These are phyloP conservation scores for Drosophila mimetica DNA, from an alignment of 2,888 invertebrate genomes.

Conservation along the genomic window DNA sequence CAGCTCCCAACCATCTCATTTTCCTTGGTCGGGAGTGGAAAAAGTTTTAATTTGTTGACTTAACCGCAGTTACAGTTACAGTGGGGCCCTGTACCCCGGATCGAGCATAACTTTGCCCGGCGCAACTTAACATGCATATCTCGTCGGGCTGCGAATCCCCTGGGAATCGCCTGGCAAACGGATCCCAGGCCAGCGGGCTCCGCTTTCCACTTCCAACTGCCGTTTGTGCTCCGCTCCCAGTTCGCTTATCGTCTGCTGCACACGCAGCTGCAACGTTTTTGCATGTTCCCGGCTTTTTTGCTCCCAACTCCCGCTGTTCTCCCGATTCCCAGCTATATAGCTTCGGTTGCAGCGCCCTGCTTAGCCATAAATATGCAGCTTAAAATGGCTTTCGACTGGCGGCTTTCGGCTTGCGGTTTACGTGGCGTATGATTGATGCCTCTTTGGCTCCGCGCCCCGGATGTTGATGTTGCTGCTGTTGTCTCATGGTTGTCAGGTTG, in stretches of 20 bases:
- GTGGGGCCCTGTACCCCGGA: constrained; percentile 36
- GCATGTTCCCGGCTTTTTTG: constrained; percentile 45
- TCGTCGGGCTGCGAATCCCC: constrained; percentile 53
- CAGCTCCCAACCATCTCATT: constrained; percentile 21
- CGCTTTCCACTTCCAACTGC: constrained; percentile 19
- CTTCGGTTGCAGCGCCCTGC: constrained; percentile 43
- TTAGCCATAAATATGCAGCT: constrained; percentile 78
- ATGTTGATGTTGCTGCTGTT: constrained; percentile 11
- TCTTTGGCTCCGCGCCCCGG: constrained; percentile 33
- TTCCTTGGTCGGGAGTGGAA: constrained; percentile 34
- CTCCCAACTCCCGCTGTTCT: constrained; percentile 1
- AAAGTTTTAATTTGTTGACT: constrained; percentile 80
- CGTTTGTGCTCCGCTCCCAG: constrained; percentile 33
- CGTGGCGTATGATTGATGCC: constrained; percentile 77
- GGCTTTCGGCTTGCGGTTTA: constrained; percentile 78
- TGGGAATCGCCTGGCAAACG: constrained; percentile 57
- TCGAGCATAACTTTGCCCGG: constrained; percentile 74
- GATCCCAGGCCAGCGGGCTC: constrained; percentile 24
- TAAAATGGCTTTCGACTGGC: constrained; percentile 79
- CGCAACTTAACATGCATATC: constrained; percentile 81
- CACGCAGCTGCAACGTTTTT: constrained; percentile 73
- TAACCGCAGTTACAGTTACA: constrained; percentile 80
- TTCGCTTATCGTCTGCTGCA: constrained; percentile 70
- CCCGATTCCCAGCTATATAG: constrained; percentile 5
- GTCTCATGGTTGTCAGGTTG: constrained; percentile 47